Evolutionary conservation across 1,140 invertebrate genomes (phyloP).

Genomic region (Platyura marginata): DNA sequence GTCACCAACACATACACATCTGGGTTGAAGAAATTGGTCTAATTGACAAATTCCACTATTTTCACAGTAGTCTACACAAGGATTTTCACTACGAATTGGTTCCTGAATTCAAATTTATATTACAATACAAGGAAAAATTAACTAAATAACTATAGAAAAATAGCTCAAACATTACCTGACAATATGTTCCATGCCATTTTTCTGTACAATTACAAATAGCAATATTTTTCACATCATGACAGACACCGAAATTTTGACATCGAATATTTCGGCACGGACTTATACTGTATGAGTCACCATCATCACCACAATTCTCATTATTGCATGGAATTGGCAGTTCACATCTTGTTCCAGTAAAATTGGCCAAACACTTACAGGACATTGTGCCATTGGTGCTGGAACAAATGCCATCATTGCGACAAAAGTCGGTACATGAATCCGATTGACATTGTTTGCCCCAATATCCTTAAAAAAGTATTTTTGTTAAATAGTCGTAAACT

Average conservation of each 20-base stretch:
- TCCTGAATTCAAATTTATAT: constrained; percentile 12
- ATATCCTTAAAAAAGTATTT: constrained; percentile 28
- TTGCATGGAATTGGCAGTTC: constrained; percentile 11
- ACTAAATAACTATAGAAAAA: neutral
- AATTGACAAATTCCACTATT: constrained; percentile 35
- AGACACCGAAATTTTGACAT: constrained; percentile 18
- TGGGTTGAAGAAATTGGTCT: constrained; percentile 18
- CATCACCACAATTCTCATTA: too few species aligned
- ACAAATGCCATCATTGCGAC: constrained; percentile 31
- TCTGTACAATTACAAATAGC: constrained; percentile 38
- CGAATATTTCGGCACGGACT: constrained; percentile 19
- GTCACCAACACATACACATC: constrained; percentile 35
- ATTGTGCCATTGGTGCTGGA: constrained; percentile 6
- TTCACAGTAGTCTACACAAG: constrained; percentile 35
- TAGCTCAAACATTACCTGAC: constrained; percentile 26
- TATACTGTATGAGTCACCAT: too few species aligned
- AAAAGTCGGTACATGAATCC: constrained; percentile 30
- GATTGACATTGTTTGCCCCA: constrained; percentile 36
- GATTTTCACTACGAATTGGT: constrained; percentile 34
- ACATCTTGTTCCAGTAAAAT: constrained; percentile 17
- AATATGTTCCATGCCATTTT: constrained; percentile 44
- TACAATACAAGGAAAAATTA: too few species aligned
- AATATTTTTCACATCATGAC: constrained; percentile 18
- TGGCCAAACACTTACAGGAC: constrained; percentile 13
- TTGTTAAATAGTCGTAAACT: too few species aligned